Percentiles rank a stretch among this genome's conserved stretches.
These are phyloP conservation scores for Sericinus montela DNA, from an alignment of 2,888 invertebrate genomes.

Conservation along the genomic window DNA sequence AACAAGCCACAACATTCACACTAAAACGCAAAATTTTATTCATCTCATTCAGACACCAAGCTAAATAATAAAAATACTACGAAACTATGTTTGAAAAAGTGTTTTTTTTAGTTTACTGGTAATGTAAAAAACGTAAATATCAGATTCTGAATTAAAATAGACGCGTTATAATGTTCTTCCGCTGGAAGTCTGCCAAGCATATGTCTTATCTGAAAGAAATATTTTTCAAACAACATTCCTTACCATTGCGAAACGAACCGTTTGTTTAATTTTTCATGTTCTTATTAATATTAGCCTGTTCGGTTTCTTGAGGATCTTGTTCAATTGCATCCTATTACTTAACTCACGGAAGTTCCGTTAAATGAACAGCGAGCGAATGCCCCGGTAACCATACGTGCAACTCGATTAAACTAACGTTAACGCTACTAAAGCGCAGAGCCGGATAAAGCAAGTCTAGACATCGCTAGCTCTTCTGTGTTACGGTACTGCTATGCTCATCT, in stretches of 20 bases:
- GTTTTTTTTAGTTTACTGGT: too few relatives aligned
- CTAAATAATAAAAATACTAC: too few relatives aligned
- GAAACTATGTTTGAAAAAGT: too few relatives aligned
- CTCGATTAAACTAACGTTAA: conserved; percentile 13
- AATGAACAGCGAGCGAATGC: conserved; percentile 24
- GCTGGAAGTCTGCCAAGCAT: conserved; percentile 37
- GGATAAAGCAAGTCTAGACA: conserved; percentile 29
- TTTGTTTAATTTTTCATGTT: too few relatives aligned
- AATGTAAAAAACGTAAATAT: too few relatives aligned
- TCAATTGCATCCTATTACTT: conserved; percentile 31
- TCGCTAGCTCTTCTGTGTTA: conserved; percentile 22
- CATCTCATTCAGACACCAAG: too few relatives aligned
- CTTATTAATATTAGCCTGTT: too few relatives aligned
- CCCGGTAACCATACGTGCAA: conserved; percentile 21
- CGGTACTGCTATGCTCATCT: background rate
- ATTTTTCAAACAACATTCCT: conserved; percentile 2
- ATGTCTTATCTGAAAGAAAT: conserved; percentile 3
- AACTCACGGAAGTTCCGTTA: conserved; percentile 30
- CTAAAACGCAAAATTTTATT: too few relatives aligned
- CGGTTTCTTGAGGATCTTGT: too few relatives aligned
- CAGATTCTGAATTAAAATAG: conserved; percentile 31
- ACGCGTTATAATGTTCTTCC: conserved; percentile 24
- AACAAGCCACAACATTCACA: too few relatives aligned
- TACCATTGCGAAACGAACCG: conserved; percentile 1
- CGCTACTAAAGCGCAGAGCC: conserved; percentile 3